Conservation (phyloP, 2,888 invertebrate species). For the Stenolophus ochropezus region DNA sequence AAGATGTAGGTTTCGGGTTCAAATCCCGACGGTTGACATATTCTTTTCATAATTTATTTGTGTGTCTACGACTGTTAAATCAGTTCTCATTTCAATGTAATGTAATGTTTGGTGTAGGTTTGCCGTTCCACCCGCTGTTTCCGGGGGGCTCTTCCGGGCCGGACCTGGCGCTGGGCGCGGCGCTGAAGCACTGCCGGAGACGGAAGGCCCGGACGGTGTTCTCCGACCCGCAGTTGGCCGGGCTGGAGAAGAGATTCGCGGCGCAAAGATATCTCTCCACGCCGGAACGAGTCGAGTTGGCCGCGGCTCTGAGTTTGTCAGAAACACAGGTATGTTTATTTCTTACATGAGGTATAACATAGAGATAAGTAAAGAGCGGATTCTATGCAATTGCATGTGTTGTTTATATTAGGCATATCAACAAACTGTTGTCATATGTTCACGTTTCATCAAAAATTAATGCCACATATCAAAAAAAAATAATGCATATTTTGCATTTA, state of each 20-base stretch:
- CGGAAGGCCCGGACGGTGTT: slow-evolving; percentile 97
- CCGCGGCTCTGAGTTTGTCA: slow-evolving; percentile 92
- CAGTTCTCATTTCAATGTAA: too few relatives aligned
- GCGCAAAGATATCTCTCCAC: slow-evolving; percentile 96
- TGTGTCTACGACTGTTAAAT: too few relatives aligned
- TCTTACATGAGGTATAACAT: not conserved
- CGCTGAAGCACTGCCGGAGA: slow-evolving; percentile 94
- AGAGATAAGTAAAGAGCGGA: too few relatives aligned
- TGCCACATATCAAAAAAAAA: too few relatives aligned
- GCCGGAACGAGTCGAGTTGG: slow-evolving; percentile 95
- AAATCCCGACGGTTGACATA: too few relatives aligned
- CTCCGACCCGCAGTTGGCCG: slow-evolving; percentile 85
- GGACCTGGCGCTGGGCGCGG: slow-evolving; percentile 83
- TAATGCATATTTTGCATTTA: too few relatives aligned
- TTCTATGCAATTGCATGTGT: too few relatives aligned
- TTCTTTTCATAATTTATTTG: too few relatives aligned
- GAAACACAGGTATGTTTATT: slow-evolving; percentile 82
- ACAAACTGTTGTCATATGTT: not conserved
- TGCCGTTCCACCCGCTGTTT: slow-evolving; percentile 81
- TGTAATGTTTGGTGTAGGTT: slow-evolving; percentile 71
- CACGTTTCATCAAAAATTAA: too few relatives aligned
- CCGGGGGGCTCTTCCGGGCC: slow-evolving; percentile 72
- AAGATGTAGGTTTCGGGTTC: too few relatives aligned
- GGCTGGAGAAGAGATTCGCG: slow-evolving; percentile 95
- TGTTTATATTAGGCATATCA: not conserved